A percentile compares a stretch with the other conserved stretches of the same genome.
These are phyloP conservation scores for Chelonus insularis DNA, from an alignment of 1,140 invertebrate genomes.

Conservation along the genomic window DNA sequence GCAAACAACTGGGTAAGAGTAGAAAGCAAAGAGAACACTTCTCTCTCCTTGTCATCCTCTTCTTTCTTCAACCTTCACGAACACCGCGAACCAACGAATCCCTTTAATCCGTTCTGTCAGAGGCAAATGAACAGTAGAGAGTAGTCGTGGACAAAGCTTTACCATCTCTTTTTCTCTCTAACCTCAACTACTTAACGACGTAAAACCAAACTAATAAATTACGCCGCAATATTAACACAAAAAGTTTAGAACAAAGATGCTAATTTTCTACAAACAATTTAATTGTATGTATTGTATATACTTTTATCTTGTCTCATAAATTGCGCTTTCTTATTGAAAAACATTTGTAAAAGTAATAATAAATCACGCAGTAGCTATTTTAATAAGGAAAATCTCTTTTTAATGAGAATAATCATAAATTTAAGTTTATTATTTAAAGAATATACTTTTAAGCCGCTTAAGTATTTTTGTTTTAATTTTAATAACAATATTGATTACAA, in stretches of 20 bases:
- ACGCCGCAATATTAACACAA: background rate
- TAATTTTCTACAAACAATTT: too few relatives aligned
- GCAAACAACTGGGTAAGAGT: conserved; percentile 11
- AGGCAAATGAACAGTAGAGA: conserved; percentile 25
- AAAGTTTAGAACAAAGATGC: background rate
- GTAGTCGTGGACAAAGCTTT: background rate
- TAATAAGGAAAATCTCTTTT: too few relatives aligned
- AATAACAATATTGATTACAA: too few relatives aligned
- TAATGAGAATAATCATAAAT: too few relatives aligned
- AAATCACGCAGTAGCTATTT: too few relatives aligned
- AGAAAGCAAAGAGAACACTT: conserved; percentile 8
- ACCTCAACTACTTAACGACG: background rate
- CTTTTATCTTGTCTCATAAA: too few relatives aligned
- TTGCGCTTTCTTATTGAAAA: too few relatives aligned
- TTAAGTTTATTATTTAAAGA: too few relatives aligned
- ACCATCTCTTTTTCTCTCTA: background rate
- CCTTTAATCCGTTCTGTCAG: conserved; percentile 26
- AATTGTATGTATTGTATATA: too few relatives aligned
- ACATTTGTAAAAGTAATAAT: too few relatives aligned
- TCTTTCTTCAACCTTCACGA: background rate
- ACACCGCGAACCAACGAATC: conserved; percentile 13
- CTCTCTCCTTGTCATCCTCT: background rate
- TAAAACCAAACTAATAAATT: conserved; percentile 1
- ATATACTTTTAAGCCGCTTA: too few relatives aligned
- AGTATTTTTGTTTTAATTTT: too few relatives aligned